Conservation (phyloP, 2,888 invertebrate genomes). For the Drosophila longiperda region DNA sequence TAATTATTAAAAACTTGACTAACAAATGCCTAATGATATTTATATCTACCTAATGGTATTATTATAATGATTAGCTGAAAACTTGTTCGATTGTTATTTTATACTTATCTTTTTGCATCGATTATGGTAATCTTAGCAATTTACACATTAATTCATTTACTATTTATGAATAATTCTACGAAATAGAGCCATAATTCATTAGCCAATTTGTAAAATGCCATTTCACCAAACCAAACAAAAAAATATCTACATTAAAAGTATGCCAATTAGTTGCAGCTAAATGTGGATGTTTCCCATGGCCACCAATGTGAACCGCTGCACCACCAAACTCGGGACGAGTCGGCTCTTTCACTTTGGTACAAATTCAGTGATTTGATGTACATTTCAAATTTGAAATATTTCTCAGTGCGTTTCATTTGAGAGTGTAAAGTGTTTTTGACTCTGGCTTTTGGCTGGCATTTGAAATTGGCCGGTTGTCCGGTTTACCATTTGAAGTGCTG, state of each 20-base stretch:
- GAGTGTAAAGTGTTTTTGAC: slow-evolving; percentile 41
- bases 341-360: slow-evolving; percentile 62
- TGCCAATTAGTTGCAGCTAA: slow-evolving; percentile 51
- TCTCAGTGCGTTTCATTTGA: slow-evolving; percentile 61
- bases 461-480: slow-evolving; percentile 24
- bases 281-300: slow-evolving; percentile 57
- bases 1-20: slow-evolving; percentile 7
- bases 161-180: neutral
- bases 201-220: slow-evolving; percentile 3
- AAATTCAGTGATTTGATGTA: slow-evolving; percentile 46
- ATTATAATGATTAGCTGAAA: neutral
- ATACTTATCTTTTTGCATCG: neutral
- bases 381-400: slow-evolving; percentile 73
- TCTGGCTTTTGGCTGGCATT: slow-evolving; percentile 55
- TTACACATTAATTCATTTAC: neutral
- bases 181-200: neutral
- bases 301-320: slow-evolving; percentile 30
- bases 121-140: neutral
- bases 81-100: neutral
- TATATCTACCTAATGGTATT: neutral
- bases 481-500: slow-evolving; percentile 78
- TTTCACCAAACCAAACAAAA: slow-evolving; percentile 4
- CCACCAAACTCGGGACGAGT: slow-evolving; percentile 19
- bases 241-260: slow-evolving; percentile 24
- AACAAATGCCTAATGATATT: slow-evolving; percentile 1